Evolutionary conservation across 2,113 vertebrate genomes (phyloP), one percentile per base, ranked within the genome.

Genomic region (Enhydra lutris): DNA sequence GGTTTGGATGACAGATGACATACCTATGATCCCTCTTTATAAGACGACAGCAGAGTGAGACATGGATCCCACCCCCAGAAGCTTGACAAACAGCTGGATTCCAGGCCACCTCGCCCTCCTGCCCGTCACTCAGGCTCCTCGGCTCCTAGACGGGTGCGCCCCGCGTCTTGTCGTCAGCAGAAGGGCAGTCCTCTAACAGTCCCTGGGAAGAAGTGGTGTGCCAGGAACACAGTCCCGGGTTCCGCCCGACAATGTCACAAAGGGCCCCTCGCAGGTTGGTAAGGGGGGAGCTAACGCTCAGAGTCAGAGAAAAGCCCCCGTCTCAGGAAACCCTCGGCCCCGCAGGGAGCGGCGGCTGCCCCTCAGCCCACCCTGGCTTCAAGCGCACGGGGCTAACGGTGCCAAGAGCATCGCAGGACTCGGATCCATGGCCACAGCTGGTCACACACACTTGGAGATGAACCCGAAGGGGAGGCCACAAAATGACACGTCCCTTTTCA

Each of bases 331-430:
- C n/a, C 50, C 76, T 63, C 67, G n/a, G 34, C 10, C 26, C 52
- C 10, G 1, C 14, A 14, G 15, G 67, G 59, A 83, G 52, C 6
- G 3, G 52, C 24, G 71, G 34, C 39, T 52, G 21, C 1, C 4
- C 21, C 47, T 57, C 31, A 2, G 0, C 3, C 45, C 36, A 6
- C 17, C 24, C 36, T 24, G n/a, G 24, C 21, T 39, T 3, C 31
- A 29, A 4, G 63, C 3, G 5, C 20, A 8, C 7, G 0, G 0
- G 92, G n/a, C 11, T 6, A 14, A 12, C 20, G 4, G 9, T 8
- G 1, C 42, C 34, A 42, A 50, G 81, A 80, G 34, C 65, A 8
- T 23, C 3, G 4, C 50, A 7, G 0, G 4, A 20, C 21, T 31
- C 63, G 26, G 2, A 15, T 5, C 26, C 18, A 21, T 26, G 76